Conservation (phyloP, 2,113 vertebrate genomes). For the Nipponia nippon region DNA sequence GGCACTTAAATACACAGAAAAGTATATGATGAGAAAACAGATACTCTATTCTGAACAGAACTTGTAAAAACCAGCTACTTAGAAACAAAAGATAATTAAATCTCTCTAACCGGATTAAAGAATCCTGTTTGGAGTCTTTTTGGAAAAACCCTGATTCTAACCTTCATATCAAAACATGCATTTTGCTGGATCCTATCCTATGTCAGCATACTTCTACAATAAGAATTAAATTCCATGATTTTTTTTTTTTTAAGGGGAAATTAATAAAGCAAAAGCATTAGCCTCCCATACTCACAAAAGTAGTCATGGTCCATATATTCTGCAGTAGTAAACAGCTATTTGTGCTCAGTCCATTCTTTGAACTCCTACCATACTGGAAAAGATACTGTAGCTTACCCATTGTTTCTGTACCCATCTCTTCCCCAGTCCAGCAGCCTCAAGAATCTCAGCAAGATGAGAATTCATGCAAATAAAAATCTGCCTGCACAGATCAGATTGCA, state of each 20-base stretch:
- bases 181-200: background rate
- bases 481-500: background rate
- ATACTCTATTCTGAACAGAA: constrained; percentile 15
- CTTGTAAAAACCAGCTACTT: constrained; percentile 25
- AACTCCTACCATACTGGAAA: background rate
- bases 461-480: background rate
- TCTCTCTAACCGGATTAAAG: constrained; percentile 8
- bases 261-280: background rate
- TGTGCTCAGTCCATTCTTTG: background rate
- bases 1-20: constrained; percentile 45
- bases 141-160: constrained; percentile 11
- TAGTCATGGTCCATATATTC: background rate
- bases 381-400: background rate
- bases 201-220: background rate
- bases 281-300: background rate
- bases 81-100: constrained; percentile 8
- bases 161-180: background rate
- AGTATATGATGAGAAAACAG: constrained; percentile 29
- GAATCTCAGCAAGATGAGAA: background rate
- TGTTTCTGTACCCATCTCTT: background rate
- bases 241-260: background rate
- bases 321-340: background rate
- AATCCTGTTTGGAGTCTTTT: background rate
- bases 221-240: background rate
- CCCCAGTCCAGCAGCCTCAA: background rate